Base-by-base conservation (phyloP, 1,140 invertebrate genomes). In the Megalonaias nervosa region DNA sequence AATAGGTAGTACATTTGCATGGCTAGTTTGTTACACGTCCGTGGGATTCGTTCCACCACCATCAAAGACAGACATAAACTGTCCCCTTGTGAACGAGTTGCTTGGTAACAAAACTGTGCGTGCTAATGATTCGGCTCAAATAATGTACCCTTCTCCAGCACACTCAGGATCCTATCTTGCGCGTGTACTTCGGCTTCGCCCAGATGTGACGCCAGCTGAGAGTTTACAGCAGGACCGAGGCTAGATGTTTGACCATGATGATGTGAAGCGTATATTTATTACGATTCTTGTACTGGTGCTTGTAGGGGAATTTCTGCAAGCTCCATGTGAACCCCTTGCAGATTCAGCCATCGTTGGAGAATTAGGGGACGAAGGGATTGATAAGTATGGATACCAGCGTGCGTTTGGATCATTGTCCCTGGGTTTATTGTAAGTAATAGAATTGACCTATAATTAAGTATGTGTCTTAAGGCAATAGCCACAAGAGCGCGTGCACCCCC, bases 321-420 rank as follows among this genome's bases (percentile, higher is more conserved):
- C 76, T 5, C 76, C 76, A n/a, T 68, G 61, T 61, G 76, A 71
- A 14, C 71, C 76, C 19, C 69, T 78, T 21, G 76, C 76, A 19
- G 76, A 78, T 58, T 72, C 76, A 21, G 76, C 71, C 16, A 73
- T 71, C 61, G 74, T 78, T 17, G 76, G 74, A 60, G 55, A 61
- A 15, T 59, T 78, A 11, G 76, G 76, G 15, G 65, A 56, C 16
- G 70, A 61, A 57, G 71, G 61, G 13, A 78, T 78, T 64, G 55
- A 78, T 48, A 73, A 74, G n/a, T 78, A 78, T 59, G 76, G 76
- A 21, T 70, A 73, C 66, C 76, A 78, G 66, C 59, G 76, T 21
- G 76, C 76, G 19, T 78, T 26, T 56, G 76, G 76, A 67, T 78
- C 76, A 23, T 38, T 78, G 19, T 71, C 71, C n/a, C 70, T 78